A percentile compares a stretch with the other conserved stretches of the same genome.
Evolutionary conservation across 23 tunicate species (phyloP).

Genomic region (Oikopleura vanhoeffeni): DNA sequence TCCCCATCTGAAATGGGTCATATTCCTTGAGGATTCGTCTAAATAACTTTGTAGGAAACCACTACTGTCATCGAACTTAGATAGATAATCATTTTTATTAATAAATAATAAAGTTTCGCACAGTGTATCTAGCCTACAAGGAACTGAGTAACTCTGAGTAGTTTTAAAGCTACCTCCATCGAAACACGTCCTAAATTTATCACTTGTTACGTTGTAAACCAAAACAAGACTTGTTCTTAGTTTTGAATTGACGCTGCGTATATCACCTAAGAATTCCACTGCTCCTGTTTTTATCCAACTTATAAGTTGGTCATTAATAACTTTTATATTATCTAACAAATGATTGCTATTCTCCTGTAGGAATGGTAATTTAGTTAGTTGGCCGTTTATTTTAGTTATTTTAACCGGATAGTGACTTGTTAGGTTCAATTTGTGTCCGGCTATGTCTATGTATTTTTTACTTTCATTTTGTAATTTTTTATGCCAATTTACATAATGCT

Average conservation of each 20-base stretch:
- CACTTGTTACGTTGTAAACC: background rate
- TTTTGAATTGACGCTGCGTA: background rate
- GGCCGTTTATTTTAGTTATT: background rate
- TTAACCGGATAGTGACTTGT: background rate
- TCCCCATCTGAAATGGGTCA: background rate
- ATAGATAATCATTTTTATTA: background rate
- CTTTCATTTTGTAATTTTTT: background rate
- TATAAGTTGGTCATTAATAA: background rate
- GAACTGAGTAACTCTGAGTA: background rate
- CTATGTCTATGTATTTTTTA: background rate
- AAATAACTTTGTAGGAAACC: background rate
- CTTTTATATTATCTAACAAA: background rate
- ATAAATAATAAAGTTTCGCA: background rate
- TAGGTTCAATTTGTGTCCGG: background rate
- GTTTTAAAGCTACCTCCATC: background rate
- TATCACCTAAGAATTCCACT: background rate
- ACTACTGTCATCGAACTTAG: background rate
- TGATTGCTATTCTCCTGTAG: background rate
- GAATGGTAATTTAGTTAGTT: background rate
- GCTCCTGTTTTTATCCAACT: background rate
- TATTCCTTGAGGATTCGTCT: background rate
- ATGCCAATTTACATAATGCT: background rate
- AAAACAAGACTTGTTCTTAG: background rate
- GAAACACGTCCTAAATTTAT: background rate
- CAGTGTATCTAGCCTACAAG: background rate